Evolutionary conservation across 2,888 invertebrate species (phyloP), one percentile per base, ranked within the genome.

Genomic region (Seira musarum): DNA sequence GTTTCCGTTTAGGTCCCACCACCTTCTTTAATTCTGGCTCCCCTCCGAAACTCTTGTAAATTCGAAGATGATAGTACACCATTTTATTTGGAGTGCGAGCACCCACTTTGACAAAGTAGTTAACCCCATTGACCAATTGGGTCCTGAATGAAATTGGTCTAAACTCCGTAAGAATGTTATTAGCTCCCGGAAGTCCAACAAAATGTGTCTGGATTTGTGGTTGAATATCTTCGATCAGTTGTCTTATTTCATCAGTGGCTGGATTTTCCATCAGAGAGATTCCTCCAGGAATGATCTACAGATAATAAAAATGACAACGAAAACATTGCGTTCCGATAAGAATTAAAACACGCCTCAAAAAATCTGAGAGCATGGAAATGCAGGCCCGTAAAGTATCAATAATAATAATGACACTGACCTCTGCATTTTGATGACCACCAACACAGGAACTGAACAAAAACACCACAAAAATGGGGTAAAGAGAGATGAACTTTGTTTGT

Each of bases 41-140:
- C 6, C 49, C 63, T 46, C n/a, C 53, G 35, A 81, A 81, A 19
- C 35, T 71, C 21, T 76, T 64, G 57, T 72, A 72, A 19, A 81
- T 75, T n/a, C 67, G 30, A 8, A 81, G 67, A 49, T 81, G 75
- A 30, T 81, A 81, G 30, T 71, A 81, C 2, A 76, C 71, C n/a
- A 15, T 21, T 63, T 71, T 66, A 6, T 40, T 60, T 30, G 61
- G 30, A 8, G 76, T 66, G 1, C 35, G 49, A 21, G 72, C 67
- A 5, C 63, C 25, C 13, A 81, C 72, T 57, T 81, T 81, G 19
- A 81, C 67, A 24, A 81, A 81, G 67, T 81, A 81, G 30, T 76
- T 81, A n/a, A 71, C 35, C 19, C 81, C 81, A 22, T 81, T 81
- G 19, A 81, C 81, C 0, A 81, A n/a, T 61, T 81, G 81, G 5